These are phyloP conservation scores for Xenopus tropicalis DNA, from an alignment of 2,113 vertebrate genomes.

Conservation along the genomic window UCB_Xtro_10.0 CM004443.2:63537001-63537500, in stretches of 20 bases:
- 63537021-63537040: too few species aligned
- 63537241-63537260: slow-evolving; percentile 32
- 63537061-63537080: too few species aligned
- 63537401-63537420: slow-evolving; percentile 25
- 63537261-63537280: slow-evolving; percentile 26
- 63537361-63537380: slow-evolving; percentile 36
- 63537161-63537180: slow-evolving; percentile 28
- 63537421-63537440: slow-evolving; percentile 28
- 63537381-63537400: slow-evolving; percentile 30
- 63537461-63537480: slow-evolving; percentile 40
- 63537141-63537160: slow-evolving; percentile 29
- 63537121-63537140: slow-evolving; percentile 8
- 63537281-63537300: slow-evolving; percentile 26
- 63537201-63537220: slow-evolving; percentile 32
- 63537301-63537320: slow-evolving; percentile 32
- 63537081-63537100: slow-evolving; percentile 2
- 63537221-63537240: slow-evolving; percentile 32
- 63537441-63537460: slow-evolving; percentile 31
- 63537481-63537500: slow-evolving; percentile 12
- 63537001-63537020: too few species aligned
- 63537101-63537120: slow-evolving; percentile 12
- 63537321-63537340: slow-evolving; percentile 43
- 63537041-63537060: too few species aligned
- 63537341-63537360: slow-evolving; percentile 35
- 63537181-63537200: slow-evolving; percentile 33